Conservation (phyloP, 2,113 vertebrate genomes). For the Psephotus haematonotus region DNA sequence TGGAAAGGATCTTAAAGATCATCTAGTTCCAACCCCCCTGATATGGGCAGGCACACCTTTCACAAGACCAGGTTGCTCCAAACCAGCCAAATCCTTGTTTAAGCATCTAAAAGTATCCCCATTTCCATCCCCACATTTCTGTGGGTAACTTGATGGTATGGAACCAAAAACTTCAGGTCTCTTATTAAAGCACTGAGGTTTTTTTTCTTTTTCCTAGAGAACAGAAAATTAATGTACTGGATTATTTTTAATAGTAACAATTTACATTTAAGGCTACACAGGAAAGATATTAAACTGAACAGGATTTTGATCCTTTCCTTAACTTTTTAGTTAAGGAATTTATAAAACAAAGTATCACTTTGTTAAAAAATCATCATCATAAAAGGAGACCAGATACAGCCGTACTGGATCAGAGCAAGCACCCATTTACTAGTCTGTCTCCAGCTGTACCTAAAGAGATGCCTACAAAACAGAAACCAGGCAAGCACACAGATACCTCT, state of each 20-base stretch:
- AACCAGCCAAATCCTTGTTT: background rate
- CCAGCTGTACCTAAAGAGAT: background rate
- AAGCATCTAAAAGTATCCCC: background rate
- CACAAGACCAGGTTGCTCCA: background rate
- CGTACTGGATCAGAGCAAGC: background rate
- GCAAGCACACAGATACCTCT: background rate
- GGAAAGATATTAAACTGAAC: background rate
- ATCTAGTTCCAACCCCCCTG: background rate
- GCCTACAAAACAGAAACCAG: background rate
- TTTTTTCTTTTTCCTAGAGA: background rate
- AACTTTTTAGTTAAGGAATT: background rate
- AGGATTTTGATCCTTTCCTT: background rate
- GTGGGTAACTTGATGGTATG: background rate
- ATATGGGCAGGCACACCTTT: background rate
- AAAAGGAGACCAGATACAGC: background rate
- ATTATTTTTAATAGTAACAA: background rate
- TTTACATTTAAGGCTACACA: background rate
- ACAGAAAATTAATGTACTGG: background rate
- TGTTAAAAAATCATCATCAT: background rate
- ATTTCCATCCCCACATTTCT: background rate
- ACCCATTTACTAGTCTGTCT: background rate
- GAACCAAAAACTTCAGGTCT: background rate
- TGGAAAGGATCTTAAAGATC: background rate
- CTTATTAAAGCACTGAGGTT: background rate
- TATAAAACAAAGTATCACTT: background rate